A percentile compares a stretch with the other conserved stretches of the same genome.
Evolutionary conservation across 2,888 invertebrate species (phyloP).

Genomic region (Margaritifera margaritifera): DNA sequence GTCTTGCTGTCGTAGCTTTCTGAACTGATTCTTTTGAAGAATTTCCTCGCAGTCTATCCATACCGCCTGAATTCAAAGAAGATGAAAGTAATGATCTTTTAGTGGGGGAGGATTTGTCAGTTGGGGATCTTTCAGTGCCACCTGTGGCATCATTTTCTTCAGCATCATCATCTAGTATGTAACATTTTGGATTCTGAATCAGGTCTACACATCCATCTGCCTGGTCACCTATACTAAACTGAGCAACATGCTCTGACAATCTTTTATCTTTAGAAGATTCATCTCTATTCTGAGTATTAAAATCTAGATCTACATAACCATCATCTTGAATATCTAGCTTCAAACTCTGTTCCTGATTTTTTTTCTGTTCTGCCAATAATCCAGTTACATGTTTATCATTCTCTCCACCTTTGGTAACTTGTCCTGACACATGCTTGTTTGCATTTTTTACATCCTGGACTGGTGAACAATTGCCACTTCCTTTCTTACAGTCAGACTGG

Average conservation of each 20-base stretch:
- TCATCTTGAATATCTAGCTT: slow-evolving; percentile 25
- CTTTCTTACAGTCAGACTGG: no score
- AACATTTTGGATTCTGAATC: slow-evolving; percentile 8
- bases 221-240: background rate
- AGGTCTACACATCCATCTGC: background rate
- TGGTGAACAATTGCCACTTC: no score
- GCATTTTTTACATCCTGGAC: background rate
- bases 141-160: background rate
- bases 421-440: background rate
- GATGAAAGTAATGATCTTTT: background rate
- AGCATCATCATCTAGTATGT: slow-evolving; percentile 5
- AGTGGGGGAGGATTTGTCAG: background rate
- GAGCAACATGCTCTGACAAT: background rate
- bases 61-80: no score
- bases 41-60: no score
- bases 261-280: slow-evolving; percentile 4
- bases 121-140: background rate
- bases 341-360: no score
- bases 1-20: slow-evolving; percentile 2
- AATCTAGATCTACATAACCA: slow-evolving; percentile 46
- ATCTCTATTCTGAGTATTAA: slow-evolving; percentile 10
- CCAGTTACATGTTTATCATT: background rate
- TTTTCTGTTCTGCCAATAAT: background rate
- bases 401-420: background rate
- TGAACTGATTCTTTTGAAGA: background rate